Conservation (phyloP, 1,140 invertebrate genomes). For the Palaemon carinicauda region DNA sequence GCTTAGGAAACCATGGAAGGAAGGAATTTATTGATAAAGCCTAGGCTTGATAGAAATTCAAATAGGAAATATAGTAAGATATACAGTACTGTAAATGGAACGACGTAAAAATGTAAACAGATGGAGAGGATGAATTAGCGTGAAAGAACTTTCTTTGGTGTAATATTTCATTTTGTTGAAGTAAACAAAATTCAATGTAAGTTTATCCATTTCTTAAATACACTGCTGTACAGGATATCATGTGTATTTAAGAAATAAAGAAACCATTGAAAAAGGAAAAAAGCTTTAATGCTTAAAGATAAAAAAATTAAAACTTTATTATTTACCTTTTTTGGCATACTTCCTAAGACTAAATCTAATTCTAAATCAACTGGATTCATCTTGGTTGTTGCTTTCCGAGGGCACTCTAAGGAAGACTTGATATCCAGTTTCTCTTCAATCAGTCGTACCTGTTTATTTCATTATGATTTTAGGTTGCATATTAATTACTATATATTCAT, state of each 20-base stretch:
- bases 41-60: too few species aligned
- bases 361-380: conserved; percentile 84
- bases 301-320: background rate
- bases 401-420: background rate
- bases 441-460: conserved; percentile 69
- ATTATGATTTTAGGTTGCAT: conserved; percentile 22
- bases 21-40: too few species aligned
- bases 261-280: background rate
- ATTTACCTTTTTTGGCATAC: conserved; percentile 80
- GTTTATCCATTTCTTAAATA: too few species aligned
- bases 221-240: too few species aligned
- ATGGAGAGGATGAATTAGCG: background rate
- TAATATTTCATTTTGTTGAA: too few species aligned
- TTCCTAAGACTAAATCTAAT: conserved; percentile 87
- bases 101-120: too few species aligned
- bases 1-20: too few species aligned
- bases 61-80: too few species aligned
- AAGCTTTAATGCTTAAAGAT: background rate
- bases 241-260: too few species aligned
- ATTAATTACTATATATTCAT: too few species aligned
- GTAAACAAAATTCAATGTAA: too few species aligned
- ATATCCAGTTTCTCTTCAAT: conserved; percentile 63
- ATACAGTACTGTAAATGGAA: too few species aligned
- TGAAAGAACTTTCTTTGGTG: background rate
- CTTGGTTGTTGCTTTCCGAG: background rate